Evolutionary conservation across 2,797 vertebrate genomes (phyloP), one percentile per base, ranked within the genome.

Genomic region (Xenops minutus): DNA sequence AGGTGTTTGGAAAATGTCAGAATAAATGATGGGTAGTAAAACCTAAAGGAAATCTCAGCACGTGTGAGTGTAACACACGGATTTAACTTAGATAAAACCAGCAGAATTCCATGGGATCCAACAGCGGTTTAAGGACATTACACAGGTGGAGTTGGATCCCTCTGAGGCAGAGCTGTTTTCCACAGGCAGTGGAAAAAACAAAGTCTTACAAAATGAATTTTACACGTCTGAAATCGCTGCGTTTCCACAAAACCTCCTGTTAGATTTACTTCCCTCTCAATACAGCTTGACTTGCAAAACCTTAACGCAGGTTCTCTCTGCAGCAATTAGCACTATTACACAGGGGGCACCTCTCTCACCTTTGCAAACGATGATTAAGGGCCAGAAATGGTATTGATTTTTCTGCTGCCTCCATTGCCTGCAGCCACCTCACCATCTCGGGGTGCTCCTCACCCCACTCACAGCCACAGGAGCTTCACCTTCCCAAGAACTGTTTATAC

Each of bases 241-340:
- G 0, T 43, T 77, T 81, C 79, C 73, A 52, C 79, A 82, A 85
- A 80, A 66, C 9, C n/a, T 56, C 64, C 56, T 11, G 20, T 15
- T 39, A 84, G 71, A 92, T 83, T 91, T 90, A 92, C 78, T 85
- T 74, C 52, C 17, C 56, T 71, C 69, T 61, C 73, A 62, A 73
- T 48, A 68, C 30, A 94, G 71, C 83, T 93, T 88, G 79, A 80
- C 76, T 71, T 81, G 87, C 73, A 96, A 82, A 96, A 89, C 2
- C 7, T 43, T 85, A 85, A 87, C 69, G 68, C 48, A 79, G 69
- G 30, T 48, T 74, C 66, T 61, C 63, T 41, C 66, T 27, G 24
- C 63, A 81, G 54, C 89, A 93, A 91, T 92, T 87, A 95, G 73
- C 49, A 24, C 83, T 32, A 66, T 69, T 83, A 85, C 52, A 58